phyloP scores from a whole-genome alignment of 2,888 invertebrate genomes.

The Tortrix viridana region DNA sequence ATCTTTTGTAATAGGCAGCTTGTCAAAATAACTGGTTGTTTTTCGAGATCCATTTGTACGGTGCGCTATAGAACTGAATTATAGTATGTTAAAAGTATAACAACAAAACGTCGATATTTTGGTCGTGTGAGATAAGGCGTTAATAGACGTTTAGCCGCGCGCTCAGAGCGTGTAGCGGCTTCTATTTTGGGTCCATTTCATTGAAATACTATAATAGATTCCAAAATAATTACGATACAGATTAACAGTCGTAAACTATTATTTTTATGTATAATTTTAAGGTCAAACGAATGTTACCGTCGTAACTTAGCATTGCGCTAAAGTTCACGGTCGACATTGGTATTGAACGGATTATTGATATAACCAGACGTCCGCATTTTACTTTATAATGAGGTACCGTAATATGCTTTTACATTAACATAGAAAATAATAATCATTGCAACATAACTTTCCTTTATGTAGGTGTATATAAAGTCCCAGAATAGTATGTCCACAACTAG shows the following conservation, averaged over 20 bases:
- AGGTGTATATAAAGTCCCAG: constrained; percentile 10
- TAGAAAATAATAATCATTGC: constrained; percentile 3
- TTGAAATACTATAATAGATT: constrained; percentile 34
- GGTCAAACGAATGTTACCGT: constrained; percentile 33
- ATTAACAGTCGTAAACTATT: constrained; percentile 30
- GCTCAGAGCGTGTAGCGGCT: constrained; percentile 42
- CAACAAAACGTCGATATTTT: constrained; percentile 77
- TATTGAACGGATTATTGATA: constrained; percentile 37
- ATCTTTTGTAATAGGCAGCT: constrained; percentile 55
- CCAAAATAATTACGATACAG: constrained; percentile 32
- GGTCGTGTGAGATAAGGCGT: constrained; percentile 66
- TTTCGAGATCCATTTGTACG: constrained; percentile 79
- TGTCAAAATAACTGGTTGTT: constrained; percentile 81
- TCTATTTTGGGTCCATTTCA: constrained; percentile 42
- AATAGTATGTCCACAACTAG: constrained; percentile 11
- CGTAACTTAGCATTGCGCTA: constrained; percentile 39
- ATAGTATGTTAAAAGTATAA: constrained; percentile 68
- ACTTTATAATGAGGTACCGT: constrained; percentile 25
- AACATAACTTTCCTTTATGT: constrained; percentile 4
- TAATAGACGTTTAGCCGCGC: constrained; percentile 60
- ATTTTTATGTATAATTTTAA: constrained; percentile 35
- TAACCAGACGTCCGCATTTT: constrained; percentile 34
- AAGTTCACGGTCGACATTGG: constrained; percentile 43
- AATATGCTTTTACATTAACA: constrained; percentile 14
- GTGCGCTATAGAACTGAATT: constrained; percentile 70